Base-by-base conservation (phyloP, 35 echinoderm and acorn worm species). In the Acanthaster planci region DNA sequence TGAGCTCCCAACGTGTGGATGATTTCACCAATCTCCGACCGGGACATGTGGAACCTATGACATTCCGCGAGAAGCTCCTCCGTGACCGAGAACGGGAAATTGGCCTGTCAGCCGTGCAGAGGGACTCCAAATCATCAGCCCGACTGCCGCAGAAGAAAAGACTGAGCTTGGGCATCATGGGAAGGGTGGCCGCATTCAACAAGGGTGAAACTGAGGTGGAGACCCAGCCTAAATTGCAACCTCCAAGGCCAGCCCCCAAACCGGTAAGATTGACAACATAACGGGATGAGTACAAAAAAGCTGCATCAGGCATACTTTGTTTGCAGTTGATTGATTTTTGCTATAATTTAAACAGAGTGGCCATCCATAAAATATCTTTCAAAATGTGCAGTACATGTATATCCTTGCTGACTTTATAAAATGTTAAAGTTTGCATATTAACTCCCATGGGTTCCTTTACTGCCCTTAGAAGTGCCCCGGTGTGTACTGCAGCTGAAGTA, bases 61-160 rank as follows among this genome's bases (percentile, higher is more conserved):
- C 81, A 54, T 89, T 89, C 67, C 60, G 77, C 32, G 87, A 89
- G 59, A 89, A 89, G 67, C 23, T 89, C 18, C 60, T 89, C 12
- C 87, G 80, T 0, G 87, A 89, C 39, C 19, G 87, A 67, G 87
- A 89, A 32, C 47, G 39, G 27, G 87, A 89, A 2, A 35, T 37
- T 39, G 80, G 82, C 3, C 39, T 82, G 87, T 40, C 80, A 0
- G 87, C 47, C 37, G 58, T 72, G 60, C 40, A 32, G 79, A 72
- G 51, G 34, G 67, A 37, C 16, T 32, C 79, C 44, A 81, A 89
- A 47, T 55, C 58, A 3, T 68, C 29, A 27, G 87, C 80, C 17
- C 32, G 60, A 10, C 21, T 38, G 21, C 50, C 68, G 15, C 82
- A 47, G 44, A 81, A 82, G 56, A 67, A 55, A 40, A 37, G 80